These are phyloP conservation scores for Mustelus asterias DNA, from an alignment of 2,113 vertebrate species.

Conservation along the genomic window DNA sequence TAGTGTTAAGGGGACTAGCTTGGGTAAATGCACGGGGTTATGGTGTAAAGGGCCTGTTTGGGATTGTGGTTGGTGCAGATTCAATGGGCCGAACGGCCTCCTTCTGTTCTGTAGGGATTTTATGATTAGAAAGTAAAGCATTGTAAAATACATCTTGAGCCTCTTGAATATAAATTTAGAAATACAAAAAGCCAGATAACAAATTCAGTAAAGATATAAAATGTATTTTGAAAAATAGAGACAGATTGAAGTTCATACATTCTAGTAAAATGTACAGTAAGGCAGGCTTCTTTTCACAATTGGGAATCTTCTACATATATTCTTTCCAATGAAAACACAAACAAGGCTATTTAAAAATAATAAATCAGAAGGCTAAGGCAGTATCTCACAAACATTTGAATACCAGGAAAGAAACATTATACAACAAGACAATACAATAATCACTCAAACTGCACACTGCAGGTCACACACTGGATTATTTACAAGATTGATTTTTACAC, in stretches of 20 bases:
- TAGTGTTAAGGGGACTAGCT: no score
- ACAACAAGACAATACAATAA: slow-evolving; percentile 7
- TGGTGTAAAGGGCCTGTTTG: no score
- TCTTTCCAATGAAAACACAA: slow-evolving; percentile 27
- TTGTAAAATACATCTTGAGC: neutral
- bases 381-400: slow-evolving; percentile 9
- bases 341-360: neutral
- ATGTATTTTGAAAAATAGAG: slow-evolving; percentile 32
- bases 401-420: slow-evolving; percentile 1
- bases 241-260: slow-evolving; percentile 34
- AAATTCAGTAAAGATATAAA: slow-evolving; percentile 16
- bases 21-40: no score
- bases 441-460: neutral
- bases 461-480: neutral
- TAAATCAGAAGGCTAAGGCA: slow-evolving; percentile 18
- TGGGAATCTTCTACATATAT: neutral
- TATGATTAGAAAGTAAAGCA: neutral
- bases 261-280: slow-evolving; percentile 21
- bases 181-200: neutral
- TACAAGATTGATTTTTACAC: slow-evolving; percentile 25
- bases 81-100: no score
- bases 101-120: no score
- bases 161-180: neutral
- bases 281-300: neutral
- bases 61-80: no score